A percentile compares a stretch with the other conserved stretches of the same genome.
Conservation (phyloP, 2,797 vertebrate genomes). For the Crax fasciolata region DNA sequence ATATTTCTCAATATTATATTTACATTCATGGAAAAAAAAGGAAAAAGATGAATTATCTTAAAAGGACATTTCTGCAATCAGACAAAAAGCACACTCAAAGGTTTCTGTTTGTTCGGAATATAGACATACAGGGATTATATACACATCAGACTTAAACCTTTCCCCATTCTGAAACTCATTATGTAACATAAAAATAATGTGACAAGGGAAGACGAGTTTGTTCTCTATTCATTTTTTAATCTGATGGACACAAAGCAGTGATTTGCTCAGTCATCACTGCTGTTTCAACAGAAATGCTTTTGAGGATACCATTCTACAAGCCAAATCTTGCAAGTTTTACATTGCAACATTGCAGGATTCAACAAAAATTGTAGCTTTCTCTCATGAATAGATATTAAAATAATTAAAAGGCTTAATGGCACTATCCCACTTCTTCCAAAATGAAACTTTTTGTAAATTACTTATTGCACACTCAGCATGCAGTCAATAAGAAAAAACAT, state of each 20-base stretch:
- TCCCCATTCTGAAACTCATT: background rate
- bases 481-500: background rate
- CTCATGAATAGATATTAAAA: conserved; percentile 43
- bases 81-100: background rate
- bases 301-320: conserved; percentile 17
- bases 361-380: conserved; percentile 27
- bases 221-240: background rate
- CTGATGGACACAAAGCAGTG: background rate
- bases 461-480: background rate
- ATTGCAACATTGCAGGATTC: background rate
- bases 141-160: background rate
- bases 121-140: background rate
- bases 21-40: background rate
- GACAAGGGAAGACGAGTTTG: background rate
- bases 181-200: background rate
- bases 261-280: background rate
- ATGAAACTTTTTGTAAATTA: background rate
- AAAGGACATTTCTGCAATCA: background rate
- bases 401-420: conserved; percentile 32
- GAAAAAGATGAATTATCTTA: background rate
- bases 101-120: background rate
- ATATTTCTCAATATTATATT: background rate
- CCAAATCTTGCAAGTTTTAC: conserved; percentile 13
- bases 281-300: conserved; percentile 5
- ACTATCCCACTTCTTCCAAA: conserved; percentile 37